Evolutionary conservation across 2,888 invertebrate genomes (phyloP).

Genomic region (Drosophila stalkeri): DNA sequence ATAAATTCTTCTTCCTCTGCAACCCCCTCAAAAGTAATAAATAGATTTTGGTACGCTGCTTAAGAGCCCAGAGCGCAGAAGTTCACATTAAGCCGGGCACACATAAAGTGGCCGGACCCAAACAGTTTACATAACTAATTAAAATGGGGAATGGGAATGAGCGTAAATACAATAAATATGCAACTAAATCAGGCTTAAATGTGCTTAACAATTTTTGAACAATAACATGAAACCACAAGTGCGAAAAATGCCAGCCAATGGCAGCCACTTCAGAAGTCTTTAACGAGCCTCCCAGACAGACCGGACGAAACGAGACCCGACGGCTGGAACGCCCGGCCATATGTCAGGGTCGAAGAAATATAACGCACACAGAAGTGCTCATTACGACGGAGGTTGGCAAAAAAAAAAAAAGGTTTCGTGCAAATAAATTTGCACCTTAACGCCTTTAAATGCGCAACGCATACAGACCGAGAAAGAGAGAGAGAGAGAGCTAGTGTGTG

Average conservation of each 20-base stretch:
- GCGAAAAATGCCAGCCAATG: constrained; percentile 60
- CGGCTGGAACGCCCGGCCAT: constrained; percentile 46
- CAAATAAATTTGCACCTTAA: constrained; percentile 83
- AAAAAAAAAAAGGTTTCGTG: constrained; percentile 79
- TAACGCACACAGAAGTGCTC: constrained; percentile 80
- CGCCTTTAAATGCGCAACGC: constrained; percentile 76
- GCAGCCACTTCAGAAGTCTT: constrained; percentile 62
- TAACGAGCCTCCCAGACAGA: constrained; percentile 53
- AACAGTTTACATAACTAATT: constrained; percentile 77
- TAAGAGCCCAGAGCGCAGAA: constrained; percentile 16
- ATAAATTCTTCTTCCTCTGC: not conserved
- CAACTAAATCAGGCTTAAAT: constrained; percentile 82
- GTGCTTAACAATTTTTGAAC: constrained; percentile 81
- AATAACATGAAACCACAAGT: constrained; percentile 76
- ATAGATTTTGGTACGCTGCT: constrained; percentile 27
- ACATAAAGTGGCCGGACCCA: constrained; percentile 37
- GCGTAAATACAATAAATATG: constrained; percentile 74
- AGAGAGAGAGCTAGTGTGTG: constrained; percentile 21
- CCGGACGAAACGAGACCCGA: not conserved
- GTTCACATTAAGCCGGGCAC: constrained; percentile 23
- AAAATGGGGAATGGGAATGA: constrained; percentile 47
- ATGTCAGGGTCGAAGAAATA: constrained; percentile 79
- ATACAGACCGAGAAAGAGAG: not conserved
- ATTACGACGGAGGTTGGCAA: constrained; percentile 67
- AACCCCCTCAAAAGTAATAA: constrained; percentile 25